Evolutionary conservation across 2,888 invertebrate genomes (phyloP).

Genomic region (Aplocera efformata): DNA sequence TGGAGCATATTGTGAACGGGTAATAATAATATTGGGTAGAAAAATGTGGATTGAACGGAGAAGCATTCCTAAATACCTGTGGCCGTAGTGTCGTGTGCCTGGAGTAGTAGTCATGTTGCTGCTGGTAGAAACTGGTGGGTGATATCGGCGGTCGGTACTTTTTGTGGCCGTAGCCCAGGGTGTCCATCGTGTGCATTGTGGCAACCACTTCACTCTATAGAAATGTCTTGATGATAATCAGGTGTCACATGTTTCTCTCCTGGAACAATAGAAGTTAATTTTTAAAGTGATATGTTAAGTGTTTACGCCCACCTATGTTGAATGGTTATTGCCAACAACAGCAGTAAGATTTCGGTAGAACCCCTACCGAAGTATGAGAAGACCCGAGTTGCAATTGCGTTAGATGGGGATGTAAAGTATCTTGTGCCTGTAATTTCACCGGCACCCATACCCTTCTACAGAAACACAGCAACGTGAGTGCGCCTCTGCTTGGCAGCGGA

Average conservation of each 20-base stretch:
- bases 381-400: too few relatives aligned
- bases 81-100: constrained; percentile 73
- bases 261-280: constrained; percentile 34
- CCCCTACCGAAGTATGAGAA: too few relatives aligned
- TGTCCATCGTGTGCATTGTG: constrained; percentile 81
- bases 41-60: neutral
- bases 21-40: too few relatives aligned
- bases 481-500: too few relatives aligned
- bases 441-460: too few relatives aligned
- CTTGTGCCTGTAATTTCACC: too few relatives aligned
- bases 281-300: neutral
- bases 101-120: constrained; percentile 77
- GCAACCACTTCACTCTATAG: constrained; percentile 9
- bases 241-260: constrained; percentile 36
- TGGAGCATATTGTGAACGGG: too few relatives aligned
- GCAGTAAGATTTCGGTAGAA: too few relatives aligned
- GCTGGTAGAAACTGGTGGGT: constrained; percentile 81
- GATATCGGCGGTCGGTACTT: constrained; percentile 82
- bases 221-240: neutral
- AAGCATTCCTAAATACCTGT: constrained; percentile 69
- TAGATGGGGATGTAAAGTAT: too few relatives aligned
- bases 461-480: too few relatives aligned
- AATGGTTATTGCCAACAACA: too few relatives aligned
- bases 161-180: constrained; percentile 82
- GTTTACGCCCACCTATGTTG: too few relatives aligned